phyloP scores from a whole-genome alignment of 2,797 vertebrate genomes.

The Trematomus bernacchii region DNA sequence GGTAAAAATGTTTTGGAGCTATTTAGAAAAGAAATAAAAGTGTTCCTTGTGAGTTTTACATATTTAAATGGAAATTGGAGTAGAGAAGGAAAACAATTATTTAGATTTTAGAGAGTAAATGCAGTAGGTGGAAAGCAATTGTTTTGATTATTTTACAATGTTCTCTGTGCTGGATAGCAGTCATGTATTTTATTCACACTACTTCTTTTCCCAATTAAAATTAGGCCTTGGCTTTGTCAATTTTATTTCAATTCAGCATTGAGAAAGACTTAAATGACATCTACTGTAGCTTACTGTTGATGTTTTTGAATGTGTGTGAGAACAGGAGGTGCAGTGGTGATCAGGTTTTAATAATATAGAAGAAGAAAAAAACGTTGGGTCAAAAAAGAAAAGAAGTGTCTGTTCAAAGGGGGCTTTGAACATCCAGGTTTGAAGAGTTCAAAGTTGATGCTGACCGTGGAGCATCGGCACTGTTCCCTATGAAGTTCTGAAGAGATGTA shows the following conservation, averaged over 20 bases:
- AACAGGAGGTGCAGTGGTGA: not conserved
- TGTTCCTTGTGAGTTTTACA: not conserved
- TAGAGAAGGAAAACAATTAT: not conserved
- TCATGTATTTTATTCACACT: not conserved
- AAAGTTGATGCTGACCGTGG: constrained; percentile 30
- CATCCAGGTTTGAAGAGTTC: constrained; percentile 27
- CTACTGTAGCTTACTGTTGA: not conserved
- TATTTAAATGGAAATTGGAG: not conserved
- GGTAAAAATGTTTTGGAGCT: not conserved
- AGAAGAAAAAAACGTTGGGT: constrained; percentile 24
- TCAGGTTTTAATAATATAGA: not conserved
- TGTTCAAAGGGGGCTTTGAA: constrained; percentile 49
- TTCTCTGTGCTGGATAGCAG: not conserved
- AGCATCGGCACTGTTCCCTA: constrained; percentile 4
- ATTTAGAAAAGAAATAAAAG: not conserved
- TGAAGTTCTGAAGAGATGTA: constrained; percentile 17
- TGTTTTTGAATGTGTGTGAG: not conserved
- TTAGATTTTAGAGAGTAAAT: not conserved
- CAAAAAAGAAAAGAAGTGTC: not conserved
- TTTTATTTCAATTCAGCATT: not conserved
- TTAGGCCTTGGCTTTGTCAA: not conserved
- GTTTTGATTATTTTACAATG: not conserved
- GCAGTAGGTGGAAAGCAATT: not conserved
- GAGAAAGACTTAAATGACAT: not conserved
- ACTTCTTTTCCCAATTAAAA: not conserved